Evolutionary conservation across 2,113 vertebrate genomes (phyloP).

Genomic region (Bufo gargarizans): DNA sequence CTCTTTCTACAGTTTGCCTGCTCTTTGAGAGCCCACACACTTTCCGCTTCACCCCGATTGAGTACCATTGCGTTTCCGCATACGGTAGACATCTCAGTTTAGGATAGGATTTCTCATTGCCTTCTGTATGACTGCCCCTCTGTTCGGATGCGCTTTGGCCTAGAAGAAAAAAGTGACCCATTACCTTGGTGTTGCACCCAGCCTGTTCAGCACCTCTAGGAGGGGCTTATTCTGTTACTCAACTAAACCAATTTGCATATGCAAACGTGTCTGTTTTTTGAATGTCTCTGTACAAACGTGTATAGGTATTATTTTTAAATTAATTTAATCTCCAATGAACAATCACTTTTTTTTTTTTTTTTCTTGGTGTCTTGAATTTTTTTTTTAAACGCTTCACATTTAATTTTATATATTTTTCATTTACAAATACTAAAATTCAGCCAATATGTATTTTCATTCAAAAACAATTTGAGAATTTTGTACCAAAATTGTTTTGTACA

Average conservation of each 20-base stretch:
- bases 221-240: background rate
- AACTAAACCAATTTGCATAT: background rate
- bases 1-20: background rate
- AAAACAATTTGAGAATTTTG: slow-evolving; percentile 67
- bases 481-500: slow-evolving; percentile 69
- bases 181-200: background rate
- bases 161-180: background rate
- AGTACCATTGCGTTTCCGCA: background rate
- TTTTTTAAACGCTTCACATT: background rate
- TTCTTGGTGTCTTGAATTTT: no score
- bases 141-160: background rate
- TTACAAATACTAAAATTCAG: background rate
- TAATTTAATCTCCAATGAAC: slow-evolving; percentile 38
- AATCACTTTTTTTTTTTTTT: slow-evolving; percentile 6
- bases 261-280: background rate
- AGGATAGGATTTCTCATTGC: background rate
- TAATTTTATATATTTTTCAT: background rate
- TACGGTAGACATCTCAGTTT: background rate
- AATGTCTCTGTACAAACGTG: slow-evolving; percentile 6
- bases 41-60: background rate
- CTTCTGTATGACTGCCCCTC: background rate
- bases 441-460: background rate
- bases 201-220: background rate
- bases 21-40: background rate
- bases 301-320: slow-evolving; percentile 20